Conservation (phyloP, 2,888 invertebrate genomes). For the Mylabris sibirica region DNA sequence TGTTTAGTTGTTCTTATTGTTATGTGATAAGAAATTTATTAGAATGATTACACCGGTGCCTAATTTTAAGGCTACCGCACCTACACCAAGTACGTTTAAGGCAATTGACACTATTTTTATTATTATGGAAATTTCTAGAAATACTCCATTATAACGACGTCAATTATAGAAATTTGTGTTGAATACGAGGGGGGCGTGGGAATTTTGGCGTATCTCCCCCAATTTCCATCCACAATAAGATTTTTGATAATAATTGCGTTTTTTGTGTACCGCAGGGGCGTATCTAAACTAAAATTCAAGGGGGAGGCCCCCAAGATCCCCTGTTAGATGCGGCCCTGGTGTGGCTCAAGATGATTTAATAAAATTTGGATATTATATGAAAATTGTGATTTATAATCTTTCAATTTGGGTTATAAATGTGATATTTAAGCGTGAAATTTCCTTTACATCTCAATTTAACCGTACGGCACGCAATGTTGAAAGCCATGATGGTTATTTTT, state of each 20-base stretch:
- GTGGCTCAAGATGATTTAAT: not conserved
- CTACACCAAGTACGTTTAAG: slow-evolving; percentile 70
- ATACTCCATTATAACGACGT: not conserved
- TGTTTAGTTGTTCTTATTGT: slow-evolving; percentile 25
- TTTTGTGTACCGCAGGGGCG: too few relatives aligned
- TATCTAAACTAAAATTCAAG: too few relatives aligned
- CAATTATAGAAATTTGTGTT: not conserved
- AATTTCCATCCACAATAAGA: too few relatives aligned
- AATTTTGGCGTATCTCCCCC: not conserved
- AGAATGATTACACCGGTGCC: slow-evolving; percentile 62
- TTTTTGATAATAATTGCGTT: too few relatives aligned
- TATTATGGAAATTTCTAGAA: not conserved
- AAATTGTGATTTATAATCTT: not conserved
- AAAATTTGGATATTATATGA: not conserved
- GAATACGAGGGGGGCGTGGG: not conserved
- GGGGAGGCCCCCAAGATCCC: too few relatives aligned
- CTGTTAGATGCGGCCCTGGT: too few relatives aligned
- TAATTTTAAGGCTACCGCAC: slow-evolving; percentile 83
- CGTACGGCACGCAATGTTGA: slow-evolving; percentile 16
- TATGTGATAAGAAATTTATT: slow-evolving; percentile 21
- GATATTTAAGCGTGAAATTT: slow-evolving; percentile 9
- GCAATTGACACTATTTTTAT: not conserved
- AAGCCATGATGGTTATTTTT: slow-evolving; percentile 26
- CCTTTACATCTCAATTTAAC: slow-evolving; percentile 17
- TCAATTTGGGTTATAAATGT: not conserved